Evolutionary conservation across 2,113 vertebrate species (phyloP), one percentile per base, ranked within the genome.

Genomic region (human): DNA sequence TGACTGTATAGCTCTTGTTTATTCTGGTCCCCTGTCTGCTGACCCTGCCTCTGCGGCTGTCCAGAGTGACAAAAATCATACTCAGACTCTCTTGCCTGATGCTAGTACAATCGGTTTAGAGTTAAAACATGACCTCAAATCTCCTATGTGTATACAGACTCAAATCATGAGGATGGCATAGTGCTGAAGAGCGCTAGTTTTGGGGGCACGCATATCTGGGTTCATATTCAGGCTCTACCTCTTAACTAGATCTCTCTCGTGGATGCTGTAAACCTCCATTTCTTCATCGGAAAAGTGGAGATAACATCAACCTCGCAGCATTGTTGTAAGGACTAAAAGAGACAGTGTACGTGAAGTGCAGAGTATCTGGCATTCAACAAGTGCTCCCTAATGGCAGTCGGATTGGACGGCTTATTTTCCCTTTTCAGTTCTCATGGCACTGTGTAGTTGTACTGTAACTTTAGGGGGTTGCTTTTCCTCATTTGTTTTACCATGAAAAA

Each of bases 401-500:
- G 73, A 35, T 61, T 94, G 68, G 30, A 43, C 8, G 27, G 32
- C 14, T 64, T 14, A 5, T 32, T 27, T 72, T 23, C 25, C 20
- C 72, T 70, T 84, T 84, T 48, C 68, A 27, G 14, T 92, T 92
- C 66, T 70, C 64, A 75, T 84, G 40, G 13, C 14, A 59, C 59
- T 80, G 30, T n/a, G 6, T 66, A 81, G 73, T 81, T 87, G 13
- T 84, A 83, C 35, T 70, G 22, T 91, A 90, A 84, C 72, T 91
- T 82, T 68, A 55, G 32, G n/a, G 61, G 38, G 3, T 20, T 95
- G 10, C 4, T 16, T 79, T 91, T 92, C 92, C 40, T 75, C 23
- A 48, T 86, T 93, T 87, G 22, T 79, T 94, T 93, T 87, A 82
- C n/a, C 23, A 88, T 32, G 88, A 76, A 92, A 93, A 89, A 95